These are phyloP conservation scores for Lepidocolaptes lacrymiger DNA, from an alignment of 2,797 vertebrate genomes.

Conservation along the genomic window DNA sequence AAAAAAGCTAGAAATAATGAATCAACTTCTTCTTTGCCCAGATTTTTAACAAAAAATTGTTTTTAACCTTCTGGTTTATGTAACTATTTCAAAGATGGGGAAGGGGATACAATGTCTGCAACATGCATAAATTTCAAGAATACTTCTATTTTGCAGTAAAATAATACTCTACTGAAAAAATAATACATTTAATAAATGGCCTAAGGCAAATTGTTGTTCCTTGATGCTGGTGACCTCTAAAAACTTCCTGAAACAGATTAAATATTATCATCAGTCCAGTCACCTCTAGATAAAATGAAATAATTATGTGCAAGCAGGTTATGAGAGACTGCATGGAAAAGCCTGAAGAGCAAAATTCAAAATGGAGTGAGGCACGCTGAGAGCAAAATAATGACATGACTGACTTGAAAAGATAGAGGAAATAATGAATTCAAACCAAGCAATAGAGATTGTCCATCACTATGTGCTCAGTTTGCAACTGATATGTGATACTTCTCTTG, in stretches of 20 bases:
- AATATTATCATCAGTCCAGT: background rate
- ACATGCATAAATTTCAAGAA: background rate
- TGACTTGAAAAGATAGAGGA: background rate
- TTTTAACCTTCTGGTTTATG: background rate
- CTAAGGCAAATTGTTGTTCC: background rate
- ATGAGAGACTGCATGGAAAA: background rate
- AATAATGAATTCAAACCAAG: background rate
- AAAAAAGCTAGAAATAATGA: background rate
- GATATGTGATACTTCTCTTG: background rate
- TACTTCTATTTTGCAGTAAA: background rate
- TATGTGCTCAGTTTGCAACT: background rate
- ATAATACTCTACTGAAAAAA: background rate
- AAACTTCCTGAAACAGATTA: background rate
- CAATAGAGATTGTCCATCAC: background rate
- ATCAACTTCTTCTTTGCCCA: background rate
- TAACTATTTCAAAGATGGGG: background rate
- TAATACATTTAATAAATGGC: background rate
- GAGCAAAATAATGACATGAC: background rate
- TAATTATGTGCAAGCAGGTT: background rate
- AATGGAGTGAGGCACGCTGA: background rate
- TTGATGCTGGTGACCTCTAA: background rate
- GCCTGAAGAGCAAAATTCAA: background rate
- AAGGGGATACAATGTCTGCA: background rate
- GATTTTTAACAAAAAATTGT: background rate
- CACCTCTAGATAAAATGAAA: background rate